Evolutionary conservation across 2,888 invertebrate genomes (phyloP).

Genomic region (Junonia oenone): DNA sequence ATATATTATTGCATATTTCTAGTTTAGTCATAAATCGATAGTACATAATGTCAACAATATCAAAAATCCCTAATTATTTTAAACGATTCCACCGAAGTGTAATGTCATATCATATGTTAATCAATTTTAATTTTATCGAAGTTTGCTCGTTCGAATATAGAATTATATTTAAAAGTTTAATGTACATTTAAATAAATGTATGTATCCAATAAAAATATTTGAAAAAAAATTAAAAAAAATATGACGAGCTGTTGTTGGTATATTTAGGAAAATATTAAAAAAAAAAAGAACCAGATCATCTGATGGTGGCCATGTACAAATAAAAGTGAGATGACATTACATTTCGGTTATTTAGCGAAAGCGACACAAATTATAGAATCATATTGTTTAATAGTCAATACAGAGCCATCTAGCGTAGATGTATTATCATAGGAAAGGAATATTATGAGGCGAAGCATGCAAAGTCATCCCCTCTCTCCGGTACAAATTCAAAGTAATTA

Average conservation of each 20-base stretch:
- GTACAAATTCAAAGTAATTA: conserved; percentile 64
- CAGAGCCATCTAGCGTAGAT: conserved; percentile 68
- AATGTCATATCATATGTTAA: conserved; percentile 73
- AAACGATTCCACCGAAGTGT: conserved; percentile 41
- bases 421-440: conserved; percentile 53
- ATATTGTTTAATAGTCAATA: conserved; percentile 72
- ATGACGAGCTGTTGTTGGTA: conserved; percentile 76
- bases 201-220: conserved; percentile 60
- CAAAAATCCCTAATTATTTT: conserved; percentile 67
- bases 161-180: conserved; percentile 76
- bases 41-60: conserved; percentile 75
- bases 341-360: conserved; percentile 47
- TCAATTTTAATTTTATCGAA: conserved; percentile 78
- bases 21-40: conserved; percentile 72
- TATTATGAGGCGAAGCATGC: conserved; percentile 41
- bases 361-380: conserved; percentile 61
- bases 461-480: conserved; percentile 50
- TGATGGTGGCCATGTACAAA: conserved; percentile 86
- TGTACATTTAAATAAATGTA: conserved; percentile 68
- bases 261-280: conserved; percentile 77
- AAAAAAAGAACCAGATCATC: conserved; percentile 81
- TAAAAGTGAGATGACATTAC: conserved; percentile 66
- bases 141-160: conserved; percentile 78
- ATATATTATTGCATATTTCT: conserved; percentile 58
- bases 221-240: conserved; percentile 50